Base-by-base conservation (phyloP, 2,888 invertebrate species). In the Macropis europaea region DNA sequence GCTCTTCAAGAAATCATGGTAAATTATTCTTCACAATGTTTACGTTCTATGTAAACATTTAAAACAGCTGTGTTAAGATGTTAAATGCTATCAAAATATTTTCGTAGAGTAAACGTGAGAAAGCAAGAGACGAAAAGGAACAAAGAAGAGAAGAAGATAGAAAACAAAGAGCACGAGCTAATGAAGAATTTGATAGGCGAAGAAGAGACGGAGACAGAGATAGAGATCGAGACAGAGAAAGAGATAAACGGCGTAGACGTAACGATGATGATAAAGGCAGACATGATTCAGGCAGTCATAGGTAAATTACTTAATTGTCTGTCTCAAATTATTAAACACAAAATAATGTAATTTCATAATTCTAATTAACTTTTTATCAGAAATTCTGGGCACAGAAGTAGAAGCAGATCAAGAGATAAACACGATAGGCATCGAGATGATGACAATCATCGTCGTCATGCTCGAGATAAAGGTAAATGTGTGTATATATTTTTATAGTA, bases 1-100 rank as follows among this genome's bases (percentile, higher is more conserved):
- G 92, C 92, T 34, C 88, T 92, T 34, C 92, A 92, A 79, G 93
- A 93, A 86, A 91, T 92, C 30, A 90, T 90, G 90, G 92, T 92
- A 84, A 36, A 2, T 34, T 38, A 24, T 28, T 3, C 5, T 47
- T 40, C n/a, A 15, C 1, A 34, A 52, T 13, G 26, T 2, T n/a
- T 3, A 43, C 34, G n/a, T 13, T 28, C 47, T 17, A 2, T 42
- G 5, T 17, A 6, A 7, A 36, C 24, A 1, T 26, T 19, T 11
- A 2, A n/a, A 6, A n/a, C n/a, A n/a, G n/a, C n/a, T 1, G 2
- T 19, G 30, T 7, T 13, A 24, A 24, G 15, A 6, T 15, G 0
- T 17, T 28, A 7, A 24, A 0, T 30, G 6, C 7, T n/a, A 43
- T 19, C 7, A 30, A 48, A 32, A n/a, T 48, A 42, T 19, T 6